These are phyloP conservation scores for Allacma fusca DNA, from an alignment of 2,888 invertebrate species.

Conservation along the genomic window DNA sequence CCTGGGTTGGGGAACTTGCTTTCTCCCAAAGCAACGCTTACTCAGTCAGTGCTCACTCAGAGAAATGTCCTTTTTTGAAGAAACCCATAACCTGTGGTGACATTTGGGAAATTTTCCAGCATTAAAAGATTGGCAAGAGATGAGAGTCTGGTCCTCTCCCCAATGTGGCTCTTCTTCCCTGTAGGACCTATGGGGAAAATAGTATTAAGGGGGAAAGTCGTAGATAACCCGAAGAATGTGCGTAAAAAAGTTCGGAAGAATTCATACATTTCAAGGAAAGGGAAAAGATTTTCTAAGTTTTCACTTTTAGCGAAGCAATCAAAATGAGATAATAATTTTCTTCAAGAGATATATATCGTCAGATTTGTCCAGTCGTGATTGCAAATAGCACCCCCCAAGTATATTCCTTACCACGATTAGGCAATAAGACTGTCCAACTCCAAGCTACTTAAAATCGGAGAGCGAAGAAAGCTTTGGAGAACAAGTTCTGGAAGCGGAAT, in stretches of 20 bases:
- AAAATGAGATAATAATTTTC: not conserved
- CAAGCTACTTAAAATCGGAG: too few relatives aligned
- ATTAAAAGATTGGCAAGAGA: slow-evolving; percentile 16
- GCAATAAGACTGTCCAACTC: too few relatives aligned
- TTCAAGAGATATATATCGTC: not conserved
- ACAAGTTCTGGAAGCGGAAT: not conserved
- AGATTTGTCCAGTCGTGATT: slow-evolving; percentile 18
- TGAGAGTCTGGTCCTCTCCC: too few relatives aligned
- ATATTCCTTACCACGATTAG: not conserved
- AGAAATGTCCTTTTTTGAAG: slow-evolving; percentile 11
- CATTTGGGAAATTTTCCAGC: slow-evolving; percentile 20
- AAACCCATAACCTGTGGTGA: slow-evolving; percentile 4
- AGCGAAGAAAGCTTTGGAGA: too few relatives aligned
- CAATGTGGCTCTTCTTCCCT: too few relatives aligned
- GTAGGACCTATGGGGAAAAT: too few relatives aligned
- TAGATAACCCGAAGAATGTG: not conserved
- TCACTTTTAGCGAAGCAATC: not conserved
- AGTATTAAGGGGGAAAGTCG: not conserved
- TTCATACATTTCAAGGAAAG: slow-evolving; percentile 1
- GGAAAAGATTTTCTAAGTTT: not conserved
- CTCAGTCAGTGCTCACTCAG: slow-evolving; percentile 3
- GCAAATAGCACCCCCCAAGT: not conserved
- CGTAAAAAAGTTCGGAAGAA: not conserved
- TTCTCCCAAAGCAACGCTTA: slow-evolving; percentile 11
- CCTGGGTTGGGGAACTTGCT: not conserved